These are phyloP conservation scores for Dromococcyx pavoninus DNA, from an alignment of 2,797 vertebrate genomes.

Conservation along the genomic window DNA sequence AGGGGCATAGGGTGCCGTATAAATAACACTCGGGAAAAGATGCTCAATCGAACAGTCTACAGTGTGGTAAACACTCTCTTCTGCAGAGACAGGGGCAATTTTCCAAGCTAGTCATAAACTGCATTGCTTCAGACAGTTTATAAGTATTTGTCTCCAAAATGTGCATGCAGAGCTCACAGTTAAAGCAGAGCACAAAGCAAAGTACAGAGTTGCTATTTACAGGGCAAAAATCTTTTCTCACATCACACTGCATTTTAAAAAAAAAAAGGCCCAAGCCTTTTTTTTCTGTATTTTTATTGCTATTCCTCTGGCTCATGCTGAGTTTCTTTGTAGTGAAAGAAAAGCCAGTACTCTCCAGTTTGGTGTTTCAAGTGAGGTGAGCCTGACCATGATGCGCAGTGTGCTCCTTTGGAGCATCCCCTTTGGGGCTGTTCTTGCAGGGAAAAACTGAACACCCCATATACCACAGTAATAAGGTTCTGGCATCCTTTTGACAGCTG, in stretches of 20 bases:
- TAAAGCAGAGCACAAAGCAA: neutral
- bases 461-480: neutral
- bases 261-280: neutral
- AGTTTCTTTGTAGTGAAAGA: neutral
- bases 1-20: neutral
- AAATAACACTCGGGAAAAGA: neutral
- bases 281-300: neutral
- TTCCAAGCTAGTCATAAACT: constrained; percentile 8
- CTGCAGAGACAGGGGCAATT: neutral
- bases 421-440: neutral
- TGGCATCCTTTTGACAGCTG: neutral
- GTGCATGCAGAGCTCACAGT: neutral
- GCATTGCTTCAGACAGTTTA: neutral
- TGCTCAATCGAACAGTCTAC: neutral
- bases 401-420: neutral
- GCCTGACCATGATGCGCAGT: accelerated
- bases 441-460: neutral
- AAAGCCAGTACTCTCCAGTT: neutral
- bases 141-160: constrained; percentile 25
- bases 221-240: neutral
- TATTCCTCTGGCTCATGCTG: neutral
- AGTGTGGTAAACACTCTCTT: neutral
- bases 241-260: neutral
- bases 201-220: neutral
- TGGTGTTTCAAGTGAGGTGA: neutral